phyloP scores from a whole-genome alignment of 2,888 invertebrate genomes.

The Cyaniris semiargus region DNA sequence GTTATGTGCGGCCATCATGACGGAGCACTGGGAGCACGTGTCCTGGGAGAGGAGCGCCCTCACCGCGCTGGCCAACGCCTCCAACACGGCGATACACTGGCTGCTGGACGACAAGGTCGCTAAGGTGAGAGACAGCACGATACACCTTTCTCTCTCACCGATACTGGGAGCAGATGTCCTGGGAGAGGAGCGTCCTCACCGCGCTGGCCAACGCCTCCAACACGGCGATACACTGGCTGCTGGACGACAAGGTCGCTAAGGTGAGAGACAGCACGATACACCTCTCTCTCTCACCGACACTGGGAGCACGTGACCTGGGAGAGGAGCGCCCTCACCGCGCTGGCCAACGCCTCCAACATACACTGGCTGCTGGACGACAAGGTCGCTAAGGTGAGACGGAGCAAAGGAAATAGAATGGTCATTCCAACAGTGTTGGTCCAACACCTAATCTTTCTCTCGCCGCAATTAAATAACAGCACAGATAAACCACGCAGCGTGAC shows the following conservation, averaged over 20 bases:
- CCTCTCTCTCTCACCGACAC: constrained; percentile 64
- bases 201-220: constrained; percentile 81
- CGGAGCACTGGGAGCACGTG: constrained; percentile 94
- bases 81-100: constrained; percentile 85
- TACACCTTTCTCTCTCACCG: not conserved
- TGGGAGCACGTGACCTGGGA: constrained; percentile 95
- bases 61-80: constrained; percentile 80
- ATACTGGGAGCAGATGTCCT: constrained; percentile 94
- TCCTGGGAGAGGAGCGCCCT: constrained; percentile 86
- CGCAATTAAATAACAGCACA: no score
- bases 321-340: no score
- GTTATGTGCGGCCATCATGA: constrained; percentile 92
- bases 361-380: constrained; percentile 89
- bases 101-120: constrained; percentile 88
- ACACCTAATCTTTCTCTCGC: no score
- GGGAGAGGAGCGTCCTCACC: constrained; percentile 84
- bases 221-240: constrained; percentile 85
- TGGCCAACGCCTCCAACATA: constrained; percentile 80
- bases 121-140: constrained; percentile 60
- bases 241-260: constrained; percentile 84
- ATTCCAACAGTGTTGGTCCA: no score
- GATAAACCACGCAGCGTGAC: no score
- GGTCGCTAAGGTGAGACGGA: constrained; percentile 84
- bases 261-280: not conserved
- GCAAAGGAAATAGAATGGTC: constrained; percentile 42